Percentiles rank a stretch among this genome's conserved stretches.
These are phyloP conservation scores for Scytalopus superciliaris DNA, from an alignment of 2,113 vertebrate species.

Conservation along the genomic window DNA sequence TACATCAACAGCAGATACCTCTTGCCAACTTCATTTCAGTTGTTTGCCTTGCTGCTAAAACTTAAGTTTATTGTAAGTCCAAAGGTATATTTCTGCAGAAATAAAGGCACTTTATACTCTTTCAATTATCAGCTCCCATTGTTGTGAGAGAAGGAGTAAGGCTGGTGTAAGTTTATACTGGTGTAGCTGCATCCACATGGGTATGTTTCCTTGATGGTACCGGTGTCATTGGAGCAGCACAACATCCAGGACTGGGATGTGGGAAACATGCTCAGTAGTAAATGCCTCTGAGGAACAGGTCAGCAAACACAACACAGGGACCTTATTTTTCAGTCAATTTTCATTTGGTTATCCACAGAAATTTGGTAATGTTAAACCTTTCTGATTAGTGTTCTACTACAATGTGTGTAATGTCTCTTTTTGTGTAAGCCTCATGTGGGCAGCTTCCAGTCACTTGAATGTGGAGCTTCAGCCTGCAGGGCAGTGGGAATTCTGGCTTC, in stretches of 20 bases:
- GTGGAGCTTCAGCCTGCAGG: not conserved
- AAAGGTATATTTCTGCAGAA: not conserved
- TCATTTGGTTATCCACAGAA: not conserved
- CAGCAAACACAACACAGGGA: not conserved
- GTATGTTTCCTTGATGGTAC: not conserved
- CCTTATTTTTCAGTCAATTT: not conserved
- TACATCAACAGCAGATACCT: not conserved
- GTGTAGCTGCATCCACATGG: not conserved
- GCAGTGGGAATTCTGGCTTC: not conserved
- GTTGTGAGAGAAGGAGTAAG: not conserved
- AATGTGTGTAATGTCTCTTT: not conserved
- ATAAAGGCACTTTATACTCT: not conserved
- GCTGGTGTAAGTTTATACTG: not conserved
- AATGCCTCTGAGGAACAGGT: not conserved
- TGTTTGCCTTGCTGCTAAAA: not conserved
- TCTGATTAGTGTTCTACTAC: not conserved
- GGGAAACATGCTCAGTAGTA: not conserved
- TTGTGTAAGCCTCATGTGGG: not conserved
- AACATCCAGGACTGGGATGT: not conserved
- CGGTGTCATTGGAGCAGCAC: not conserved
- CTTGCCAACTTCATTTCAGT: not conserved
- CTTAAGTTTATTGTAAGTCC: not conserved
- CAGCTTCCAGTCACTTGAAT: not conserved
- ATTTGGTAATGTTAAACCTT: not conserved
- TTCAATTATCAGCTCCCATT: not conserved